Base-by-base conservation (phyloP, 2,113 vertebrate species). In the Marmota monax region DNA sequence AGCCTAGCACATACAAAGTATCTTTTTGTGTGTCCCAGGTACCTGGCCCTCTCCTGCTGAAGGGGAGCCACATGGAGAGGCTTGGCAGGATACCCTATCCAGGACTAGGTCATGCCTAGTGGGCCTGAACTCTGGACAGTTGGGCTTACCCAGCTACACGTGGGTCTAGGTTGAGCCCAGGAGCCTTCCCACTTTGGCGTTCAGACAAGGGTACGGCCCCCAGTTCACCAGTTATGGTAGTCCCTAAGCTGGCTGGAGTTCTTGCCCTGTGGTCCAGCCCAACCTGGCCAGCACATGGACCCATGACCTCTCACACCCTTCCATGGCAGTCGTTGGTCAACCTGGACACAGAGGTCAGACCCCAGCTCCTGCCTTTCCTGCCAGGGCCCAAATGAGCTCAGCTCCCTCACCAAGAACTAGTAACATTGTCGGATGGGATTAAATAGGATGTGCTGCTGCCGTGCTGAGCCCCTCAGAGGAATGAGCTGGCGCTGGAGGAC, bases 361-460 rank as follows among this genome's bases (percentile, higher is more conserved):
- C 29, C 34, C 45, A 93, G 78, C 74, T 56, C 69, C 3, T 29
- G 27, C 2, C 69, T 56, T 22, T 27, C 72, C 48, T 29, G n/a
- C 42, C 7, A 20, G 45, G 34, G 23, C 37, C 53, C 7, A 1
- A 7, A n/a, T 4, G 16, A 94, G n/a, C 84, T 69, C 10, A 5
- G 58, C 39, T 48, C 67, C 83, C 34, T 45, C 32, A 0, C 45
- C 0, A 2, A 14, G n/a, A 92, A 22, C 61, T 0, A 0, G 70
- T 22, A 42, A 88, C 95, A 84, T 69, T 78, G 87, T 72, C 0
- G 4, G 92, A 78, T 10, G 0, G 34, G 87, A 93, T 92, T 90
- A 96, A 72, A 27, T 0, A 0, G 80, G 87, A 11, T 42, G 39
- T 11, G n/a, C 0, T 0, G 58, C 37, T 14, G 80, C 82, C 0